Evolutionary conservation across 2,888 invertebrate genomes (phyloP), one percentile per base, ranked within the genome.

Genomic region (Ceraclea dissimilis): DNA sequence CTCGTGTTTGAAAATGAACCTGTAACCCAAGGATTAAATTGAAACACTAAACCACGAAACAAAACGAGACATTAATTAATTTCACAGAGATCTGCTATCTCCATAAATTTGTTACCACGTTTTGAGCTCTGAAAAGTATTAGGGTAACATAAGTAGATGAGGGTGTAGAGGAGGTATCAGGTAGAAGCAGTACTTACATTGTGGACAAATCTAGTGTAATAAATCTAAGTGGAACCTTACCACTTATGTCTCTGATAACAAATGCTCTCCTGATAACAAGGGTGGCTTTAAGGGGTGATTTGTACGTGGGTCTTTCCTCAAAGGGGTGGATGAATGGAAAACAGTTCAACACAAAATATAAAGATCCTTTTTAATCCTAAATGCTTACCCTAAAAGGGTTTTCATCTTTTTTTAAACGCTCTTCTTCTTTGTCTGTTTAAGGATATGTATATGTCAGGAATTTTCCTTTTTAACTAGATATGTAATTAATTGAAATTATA

Each of bases 201-300:
- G 39, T 51, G 52, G 57, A 47, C 54, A 58, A 57, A 60, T 57
- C 57, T 60, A 51, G 50, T 22, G 50, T 56, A 54, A 60, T 60
- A 60, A 60, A 60, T 60, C 58, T 58, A 58, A 58, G 55, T 51
- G 51, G 57, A 60, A 60, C 60, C 60, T 60, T 60, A 60, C 60
- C 58, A 60, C 60, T 60, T 60, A 54, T 53, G 58, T 56, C 60
- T 49, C 60, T 53, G 60, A 60, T 60, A 60, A 60, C 60, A 60
- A 60, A 60, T 60, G 57, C 49, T 17, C 31, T 49, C 49, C 44
- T 50, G 49, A 54, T 50, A 50, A 50, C 34, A 49, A 26, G 50
- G 46, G 54, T 50, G 31, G 50, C 13, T 39, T 39, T 13, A 8
- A 19, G 49, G 33, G 54, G 54, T 48, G 49, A 49, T 54, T 49